phyloP scores from a whole-genome alignment of 2,113 vertebrate genomes.

The Rhinichthys klamathensis region DNA sequence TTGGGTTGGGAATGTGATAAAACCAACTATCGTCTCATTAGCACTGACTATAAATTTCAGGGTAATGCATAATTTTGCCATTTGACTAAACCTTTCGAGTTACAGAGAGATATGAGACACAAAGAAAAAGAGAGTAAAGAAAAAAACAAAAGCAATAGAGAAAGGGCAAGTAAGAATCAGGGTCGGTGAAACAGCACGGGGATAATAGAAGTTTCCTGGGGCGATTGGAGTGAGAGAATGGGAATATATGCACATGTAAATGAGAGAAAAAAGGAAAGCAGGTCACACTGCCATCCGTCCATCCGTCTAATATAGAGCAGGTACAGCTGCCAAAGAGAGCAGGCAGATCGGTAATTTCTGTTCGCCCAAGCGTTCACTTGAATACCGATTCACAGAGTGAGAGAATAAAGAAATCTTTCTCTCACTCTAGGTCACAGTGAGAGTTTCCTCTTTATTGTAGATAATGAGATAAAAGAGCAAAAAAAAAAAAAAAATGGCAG shows the following conservation, averaged over 20 bases:
- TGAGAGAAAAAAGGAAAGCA: conserved; percentile 62
- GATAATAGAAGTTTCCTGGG: conserved; percentile 67
- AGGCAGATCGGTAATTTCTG: conserved; percentile 67
- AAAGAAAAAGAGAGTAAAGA: conserved; percentile 13
- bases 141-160: conserved; percentile 42
- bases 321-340: conserved; percentile 24
- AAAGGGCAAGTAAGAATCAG: conserved; percentile 46
- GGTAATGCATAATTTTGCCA: conserved; percentile 38
- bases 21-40: neutral
- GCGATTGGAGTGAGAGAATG: conserved; percentile 56
- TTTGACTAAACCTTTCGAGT: conserved; percentile 31
- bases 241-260: conserved; percentile 70
- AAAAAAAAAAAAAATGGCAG: neutral
- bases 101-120: neutral
- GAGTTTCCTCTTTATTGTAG: conserved; percentile 56
- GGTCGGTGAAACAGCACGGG: conserved; percentile 54
- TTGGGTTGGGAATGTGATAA: neutral
- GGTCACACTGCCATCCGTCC: conserved; percentile 61
- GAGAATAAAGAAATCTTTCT: conserved; percentile 49
- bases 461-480: conserved; percentile 70
- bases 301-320: conserved; percentile 43
- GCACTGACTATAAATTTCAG: neutral
- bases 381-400: conserved; percentile 51
- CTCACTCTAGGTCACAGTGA: conserved; percentile 55
- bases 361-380: conserved; percentile 64